Percentiles rank a stretch among this genome's conserved stretches.
These are phyloP conservation scores for Drosophila emarginata DNA, from an alignment of 2,888 invertebrate genomes.

Conservation along the genomic window DNA sequence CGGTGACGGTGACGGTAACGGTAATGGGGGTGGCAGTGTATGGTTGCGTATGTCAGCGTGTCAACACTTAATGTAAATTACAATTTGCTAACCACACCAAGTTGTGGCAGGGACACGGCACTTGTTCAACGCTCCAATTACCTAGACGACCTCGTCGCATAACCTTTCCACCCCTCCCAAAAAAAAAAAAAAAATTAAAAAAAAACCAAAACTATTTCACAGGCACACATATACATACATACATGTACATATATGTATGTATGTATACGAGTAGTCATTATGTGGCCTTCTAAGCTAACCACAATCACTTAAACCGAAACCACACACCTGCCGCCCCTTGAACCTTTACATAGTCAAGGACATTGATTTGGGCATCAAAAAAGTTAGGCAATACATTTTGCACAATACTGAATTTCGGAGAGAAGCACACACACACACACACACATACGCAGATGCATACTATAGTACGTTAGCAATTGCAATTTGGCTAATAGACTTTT, in stretches of 20 bases:
- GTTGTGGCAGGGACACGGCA: background rate
- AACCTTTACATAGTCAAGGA: constrained; percentile 41
- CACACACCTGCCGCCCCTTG: background rate
- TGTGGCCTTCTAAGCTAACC: constrained; percentile 53
- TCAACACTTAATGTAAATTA: constrained; percentile 75
- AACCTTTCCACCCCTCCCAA: constrained; percentile 42
- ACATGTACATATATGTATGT: background rate
- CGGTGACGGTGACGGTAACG: no score
- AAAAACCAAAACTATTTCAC: background rate
- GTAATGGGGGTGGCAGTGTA: constrained; percentile 2
- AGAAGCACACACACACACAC: background rate
- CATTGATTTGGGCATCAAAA: constrained; percentile 32
- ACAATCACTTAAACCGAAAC: constrained; percentile 6
- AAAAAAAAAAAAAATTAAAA: background rate
- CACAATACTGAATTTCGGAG: background rate
- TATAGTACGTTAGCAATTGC: constrained; percentile 34
- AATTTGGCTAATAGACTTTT: constrained; percentile 42
- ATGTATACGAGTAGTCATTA: constrained; percentile 21
- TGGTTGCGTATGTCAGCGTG: constrained; percentile 57
- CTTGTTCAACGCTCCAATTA: constrained; percentile 56
- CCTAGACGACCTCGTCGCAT: constrained; percentile 45
- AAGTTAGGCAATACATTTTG: constrained; percentile 8
- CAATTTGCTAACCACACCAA: constrained; percentile 63
- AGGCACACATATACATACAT: background rate
- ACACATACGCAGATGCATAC: background rate